Evolutionary conservation across 1,140 invertebrate genomes (phyloP), one percentile per base, ranked within the genome.

Genomic region (Lordiphosa mommai): DNA sequence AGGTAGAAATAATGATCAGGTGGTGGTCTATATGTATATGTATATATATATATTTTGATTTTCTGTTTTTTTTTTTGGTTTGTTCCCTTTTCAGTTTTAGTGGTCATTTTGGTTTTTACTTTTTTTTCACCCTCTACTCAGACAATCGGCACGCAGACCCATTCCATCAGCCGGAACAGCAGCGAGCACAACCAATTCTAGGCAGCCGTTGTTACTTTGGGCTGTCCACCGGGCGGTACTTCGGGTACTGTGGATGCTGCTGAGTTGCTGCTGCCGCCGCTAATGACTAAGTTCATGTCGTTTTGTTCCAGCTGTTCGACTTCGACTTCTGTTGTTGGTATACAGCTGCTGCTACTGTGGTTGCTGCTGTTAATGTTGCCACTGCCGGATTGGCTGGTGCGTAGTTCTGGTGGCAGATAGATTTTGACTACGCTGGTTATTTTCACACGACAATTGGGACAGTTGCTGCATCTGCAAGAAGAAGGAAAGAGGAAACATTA

Each of bases 391-490:
- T 74, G 80, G 34, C 65, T 84, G 49, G 70, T 85, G 55, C 86
- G 79, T 68, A 88, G 69, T 64, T 88, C 87, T n/a, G 95, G 67
- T 94, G 93, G 86, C 92, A 93, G 87, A 94, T 92, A 60, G 92
- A 91, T 77, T 94, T 92, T 72, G 65, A 68, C 77, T 53, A 88
- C 86, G 64, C 59, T 82, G 13, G 92, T 92, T 67, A 95, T 94
- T 68, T 93, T 92, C 0, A 93, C 91, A 16, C 95, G 91, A 80
- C 95, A 96, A 1, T 96, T 89, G 0, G 95, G 95, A 86, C 95
- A 96, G 41, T 92, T 91, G 56, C 93, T 92, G 88, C 94, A 95
- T 68, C 93, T 92, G 82, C 4, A 88, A 87, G 55, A 4, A 59
- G 38, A 61, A 63, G 4, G 30, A 48, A 58, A 27, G 17, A 3